A percentile compares a stretch with the other conserved stretches of the same genome.
phyloP scores from a whole-genome alignment of 1,140 invertebrate genomes.

The Pseudomyrmex cubaensis region DNA sequence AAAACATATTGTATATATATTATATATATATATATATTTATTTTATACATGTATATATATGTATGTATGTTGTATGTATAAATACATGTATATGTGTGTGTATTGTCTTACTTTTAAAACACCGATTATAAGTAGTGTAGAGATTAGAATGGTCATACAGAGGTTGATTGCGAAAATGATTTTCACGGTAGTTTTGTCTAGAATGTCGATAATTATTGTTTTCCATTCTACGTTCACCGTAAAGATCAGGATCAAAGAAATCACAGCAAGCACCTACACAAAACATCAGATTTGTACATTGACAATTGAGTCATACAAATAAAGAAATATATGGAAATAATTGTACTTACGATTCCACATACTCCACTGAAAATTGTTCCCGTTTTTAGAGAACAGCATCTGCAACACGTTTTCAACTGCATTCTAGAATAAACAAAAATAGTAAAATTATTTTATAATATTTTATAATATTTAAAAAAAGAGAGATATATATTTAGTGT shows the following conservation, averaged over 20 bases:
- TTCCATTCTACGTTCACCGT: constrained; percentile 88
- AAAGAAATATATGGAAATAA: neutral
- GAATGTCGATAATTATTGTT: constrained; percentile 89
- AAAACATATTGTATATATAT: neutral
- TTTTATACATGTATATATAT: neutral
- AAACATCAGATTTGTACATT: constrained; percentile 3
- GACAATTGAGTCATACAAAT: constrained; percentile 7
- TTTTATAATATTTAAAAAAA: neutral
- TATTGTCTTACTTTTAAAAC: constrained; percentile 88
- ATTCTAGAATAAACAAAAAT: constrained; percentile 66
- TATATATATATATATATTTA: neutral
- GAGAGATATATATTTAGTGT: neutral
- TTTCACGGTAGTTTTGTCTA: constrained; percentile 87
- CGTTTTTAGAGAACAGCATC: constrained; percentile 88
- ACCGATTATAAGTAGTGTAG: constrained; percentile 90
- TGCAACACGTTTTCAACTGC: constrained; percentile 87
- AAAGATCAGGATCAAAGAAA: constrained; percentile 86
- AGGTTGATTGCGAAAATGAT: constrained; percentile 92
- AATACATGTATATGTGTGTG: neutral
- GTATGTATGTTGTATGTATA: neutral
- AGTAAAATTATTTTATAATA: neutral
- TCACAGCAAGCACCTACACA: constrained; percentile 86
- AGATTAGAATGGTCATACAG: constrained; percentile 93
- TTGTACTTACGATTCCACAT: constrained; percentile 87
- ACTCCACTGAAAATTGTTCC: constrained; percentile 90